Base-by-base conservation (phyloP, 2,888 invertebrate genomes). In the Trissonchulus latispiculum region DNA sequence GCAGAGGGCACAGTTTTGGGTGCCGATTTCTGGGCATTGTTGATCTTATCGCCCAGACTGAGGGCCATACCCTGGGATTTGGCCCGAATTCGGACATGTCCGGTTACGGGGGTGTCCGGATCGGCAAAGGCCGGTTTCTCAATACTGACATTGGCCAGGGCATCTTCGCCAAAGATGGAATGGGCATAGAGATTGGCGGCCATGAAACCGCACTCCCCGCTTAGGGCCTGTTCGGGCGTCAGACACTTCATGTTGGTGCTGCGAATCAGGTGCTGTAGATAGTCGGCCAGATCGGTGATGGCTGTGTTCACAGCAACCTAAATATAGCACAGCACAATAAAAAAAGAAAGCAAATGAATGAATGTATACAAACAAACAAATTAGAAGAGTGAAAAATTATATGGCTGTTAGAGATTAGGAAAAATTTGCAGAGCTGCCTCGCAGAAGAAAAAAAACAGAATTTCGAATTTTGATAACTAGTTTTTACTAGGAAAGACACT, bases 41-140 rank as follows among this genome's bases (percentile, higher is more conserved):
- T 96, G 81, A 99, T 95, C 86, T 99, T 97, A 84, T 99, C 99
- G 62, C 99, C 99, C 80, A 99, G 88, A 81, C 95, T 95, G 31
- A 99, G 86, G 1, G 99, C 99, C 97, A 99, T 99, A 75, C 99
- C 99, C 89, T 97, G 97, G 83, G 94, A 96, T 87, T 99, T 99
- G 75, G 99, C 97, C 76, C 99, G 88, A 79, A 99, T 97, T 78
- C 99, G 88, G 83, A 99, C 95, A 84, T 99, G 97, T 0, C 99
- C 99, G 28, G 91, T 90, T 28, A 99, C 96, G 72, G 95, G 90
- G 62, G 93, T 90, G 80, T 90, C 89, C 3, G 80, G 79, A 76
- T 77, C 85, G 72, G 82, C 78, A 36, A 83, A 83, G 1, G 81
- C 77, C 29, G 85, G 82, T 80, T 93, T 93, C 86, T 99, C 99